Evolutionary conservation across 2,797 vertebrate species (phyloP).

Genomic region (Propithecus deckenii): DNA sequence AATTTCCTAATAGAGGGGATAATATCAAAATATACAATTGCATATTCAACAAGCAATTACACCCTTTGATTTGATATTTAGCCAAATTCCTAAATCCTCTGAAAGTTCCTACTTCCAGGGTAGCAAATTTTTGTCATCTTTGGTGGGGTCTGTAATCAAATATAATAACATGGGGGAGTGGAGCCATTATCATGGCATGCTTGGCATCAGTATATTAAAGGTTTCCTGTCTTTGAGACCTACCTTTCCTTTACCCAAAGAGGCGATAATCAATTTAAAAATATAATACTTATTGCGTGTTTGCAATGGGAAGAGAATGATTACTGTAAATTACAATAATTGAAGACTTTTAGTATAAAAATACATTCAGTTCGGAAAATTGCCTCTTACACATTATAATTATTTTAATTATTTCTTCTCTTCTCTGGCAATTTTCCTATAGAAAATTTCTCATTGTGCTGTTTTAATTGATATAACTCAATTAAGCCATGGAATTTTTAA

Average conservation of each 20-base stretch:
- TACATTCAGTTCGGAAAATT: background rate
- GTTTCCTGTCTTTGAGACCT: background rate
- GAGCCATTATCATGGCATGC: background rate
- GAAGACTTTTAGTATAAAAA: conserved; percentile 58
- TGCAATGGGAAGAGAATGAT: conserved; percentile 27
- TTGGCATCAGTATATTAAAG: background rate
- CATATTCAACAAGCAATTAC: conserved; percentile 37
- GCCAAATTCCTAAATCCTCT: background rate
- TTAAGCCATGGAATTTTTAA: background rate
- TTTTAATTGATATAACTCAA: conserved; percentile 56
- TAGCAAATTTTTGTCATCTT: background rate
- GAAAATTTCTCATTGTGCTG: conserved; percentile 2
- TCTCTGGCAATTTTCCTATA: background rate
- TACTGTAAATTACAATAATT: background rate
- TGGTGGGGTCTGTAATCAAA: background rate
- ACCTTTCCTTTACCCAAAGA: background rate
- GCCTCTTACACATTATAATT: conserved; percentile 38
- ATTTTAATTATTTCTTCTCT: conserved; percentile 62
- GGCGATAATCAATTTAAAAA: conserved; percentile 2
- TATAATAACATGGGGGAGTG: background rate
- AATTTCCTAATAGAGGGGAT: conserved; percentile 41
- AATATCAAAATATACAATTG: conserved; percentile 25
- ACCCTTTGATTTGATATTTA: background rate
- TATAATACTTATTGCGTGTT: background rate
- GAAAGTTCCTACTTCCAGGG: background rate